Evolutionary conservation across 1,140 invertebrate genomes (phyloP), one percentile per base, ranked within the genome.

Genomic region (Paramacrobiotus metropolitanus): DNA sequence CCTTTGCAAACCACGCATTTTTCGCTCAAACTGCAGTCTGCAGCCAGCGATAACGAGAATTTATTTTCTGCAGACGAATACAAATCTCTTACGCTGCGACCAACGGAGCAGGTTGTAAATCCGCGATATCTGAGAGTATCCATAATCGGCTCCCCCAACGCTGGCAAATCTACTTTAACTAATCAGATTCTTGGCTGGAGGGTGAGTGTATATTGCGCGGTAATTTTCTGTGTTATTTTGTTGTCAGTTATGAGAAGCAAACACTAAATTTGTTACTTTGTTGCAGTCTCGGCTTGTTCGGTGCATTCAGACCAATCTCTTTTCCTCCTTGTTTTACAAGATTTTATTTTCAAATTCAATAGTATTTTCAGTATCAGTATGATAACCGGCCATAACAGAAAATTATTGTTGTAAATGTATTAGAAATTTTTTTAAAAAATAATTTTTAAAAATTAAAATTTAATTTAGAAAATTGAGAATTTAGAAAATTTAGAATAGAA

Each of bases 81-180:
- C 28, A 55, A 55, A 55, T 20, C 15, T 28, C 9, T 55, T 4
- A 24, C 24, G 15, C 48, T 20, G 48, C 48, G 48, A 55, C 48
- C 48, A 20, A 24, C 48, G 4, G 28, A 15, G 48, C 65, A 65
- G 28, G 68, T 67, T 21, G 62, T 60, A 15, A 67, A 76, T 67
- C 64, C 75, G 4, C 67, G 67, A 69, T 68, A 83, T 18, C 72
- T 94, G 9, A 83, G 83, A 74, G 81, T 94, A 30, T 85, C 88
- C 2, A 81, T 96, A 30, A 78, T 96, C 64, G 91, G 91, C 9
- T 73, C 82, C 20, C 90, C 91, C 21, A 95, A 95, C 78, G 81
- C 81, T 63, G 91, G 91, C 44, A 96, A 96, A 74, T 94, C 89
- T 73, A 93, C 90, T 1, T 74, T 96, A 1, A 83, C 91, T 31